Evolutionary conservation across 2,888 invertebrate genomes (phyloP).

Genomic region (Prenolepis imparis): DNA sequence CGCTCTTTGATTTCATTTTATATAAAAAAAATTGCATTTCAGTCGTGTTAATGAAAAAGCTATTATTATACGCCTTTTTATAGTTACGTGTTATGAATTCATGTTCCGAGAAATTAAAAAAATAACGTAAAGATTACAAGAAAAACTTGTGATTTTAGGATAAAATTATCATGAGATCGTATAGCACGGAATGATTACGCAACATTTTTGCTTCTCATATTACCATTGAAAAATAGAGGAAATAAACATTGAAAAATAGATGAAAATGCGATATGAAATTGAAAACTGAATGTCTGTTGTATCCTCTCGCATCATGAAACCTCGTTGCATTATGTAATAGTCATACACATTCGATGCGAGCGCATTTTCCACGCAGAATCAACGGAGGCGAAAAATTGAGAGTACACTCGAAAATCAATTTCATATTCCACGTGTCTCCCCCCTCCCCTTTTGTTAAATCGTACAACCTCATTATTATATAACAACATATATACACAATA

Average conservation of each 20-base stretch:
- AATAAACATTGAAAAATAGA: slow-evolving; percentile 7
- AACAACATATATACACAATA: background rate
- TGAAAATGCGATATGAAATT: slow-evolving; percentile 27
- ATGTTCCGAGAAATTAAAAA: background rate
- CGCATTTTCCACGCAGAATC: slow-evolving; percentile 16
- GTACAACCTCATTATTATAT: background rate
- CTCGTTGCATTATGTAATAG: slow-evolving; percentile 48
- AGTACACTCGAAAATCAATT: slow-evolving; percentile 17
- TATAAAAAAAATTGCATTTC: background rate
- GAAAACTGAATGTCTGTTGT: slow-evolving; percentile 40
- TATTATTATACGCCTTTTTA: background rate
- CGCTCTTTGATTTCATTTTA: background rate
- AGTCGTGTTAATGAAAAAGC: background rate
- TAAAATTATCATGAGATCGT: background rate
- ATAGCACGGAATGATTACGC: background rate
- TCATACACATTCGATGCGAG: slow-evolving; percentile 6
- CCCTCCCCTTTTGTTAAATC: background rate
- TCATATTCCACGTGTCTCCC: background rate
- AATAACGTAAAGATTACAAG: background rate
- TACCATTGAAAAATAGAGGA: background rate
- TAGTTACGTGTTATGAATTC: background rate
- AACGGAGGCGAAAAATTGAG: slow-evolving; percentile 10
- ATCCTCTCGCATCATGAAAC: slow-evolving; percentile 30
- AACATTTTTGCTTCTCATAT: background rate
- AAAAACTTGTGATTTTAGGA: background rate